Percentiles rank a stretch among this genome's conserved stretches.
Conservation (phyloP, 2,888 invertebrate genomes). For the Dicyrtomina minuta region DNA sequence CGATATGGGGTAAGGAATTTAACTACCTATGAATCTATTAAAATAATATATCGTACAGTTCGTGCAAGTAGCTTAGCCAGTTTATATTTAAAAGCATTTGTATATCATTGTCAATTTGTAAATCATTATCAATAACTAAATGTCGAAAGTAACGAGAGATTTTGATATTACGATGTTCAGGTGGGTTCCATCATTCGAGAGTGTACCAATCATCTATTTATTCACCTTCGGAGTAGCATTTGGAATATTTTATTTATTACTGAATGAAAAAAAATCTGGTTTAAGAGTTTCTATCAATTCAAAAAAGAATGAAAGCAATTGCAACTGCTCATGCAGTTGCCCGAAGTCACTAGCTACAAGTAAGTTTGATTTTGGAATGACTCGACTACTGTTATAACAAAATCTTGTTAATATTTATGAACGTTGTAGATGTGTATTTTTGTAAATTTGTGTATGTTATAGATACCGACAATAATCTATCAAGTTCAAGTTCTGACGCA, state of each 20-base stretch:
- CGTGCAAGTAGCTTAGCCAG: no score
- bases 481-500: neutral
- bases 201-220: neutral
- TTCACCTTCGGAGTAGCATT: neutral
- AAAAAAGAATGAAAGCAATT: no score
- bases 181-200: neutral
- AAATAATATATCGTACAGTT: no score
- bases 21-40: no score
- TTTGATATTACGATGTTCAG: neutral
- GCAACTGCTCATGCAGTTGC: no score
- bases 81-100: no score
- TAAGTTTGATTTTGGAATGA: neutral
- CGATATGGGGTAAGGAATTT: no score
- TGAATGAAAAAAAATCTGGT: neutral
- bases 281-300: no score
- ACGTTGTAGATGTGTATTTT: neutral
- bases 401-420: no score
- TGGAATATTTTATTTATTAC: neutral
- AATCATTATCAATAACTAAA: neutral
- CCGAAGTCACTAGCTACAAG: neutral
- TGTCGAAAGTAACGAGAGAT: no score
- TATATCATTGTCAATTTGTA: neutral
- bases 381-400: no score
- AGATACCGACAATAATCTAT: neutral
- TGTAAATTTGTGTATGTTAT: neutral